Conservation (phyloP, 2,888 invertebrate genomes). For the Heliothis peltigera region DNA sequence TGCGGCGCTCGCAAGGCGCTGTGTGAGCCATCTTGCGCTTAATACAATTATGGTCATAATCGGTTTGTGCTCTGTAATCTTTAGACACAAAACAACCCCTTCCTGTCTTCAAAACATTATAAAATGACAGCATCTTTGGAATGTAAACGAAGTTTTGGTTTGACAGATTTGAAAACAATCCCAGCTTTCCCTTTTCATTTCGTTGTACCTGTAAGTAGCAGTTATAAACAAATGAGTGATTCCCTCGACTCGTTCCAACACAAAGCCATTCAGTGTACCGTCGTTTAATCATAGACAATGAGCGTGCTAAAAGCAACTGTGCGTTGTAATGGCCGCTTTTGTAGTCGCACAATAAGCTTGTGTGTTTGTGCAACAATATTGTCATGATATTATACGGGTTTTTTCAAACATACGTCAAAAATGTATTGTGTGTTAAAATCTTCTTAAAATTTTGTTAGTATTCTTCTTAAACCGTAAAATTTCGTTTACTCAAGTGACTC, state of each 20-base stretch:
- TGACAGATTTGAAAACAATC: conserved; percentile 7
- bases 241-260: conserved; percentile 40
- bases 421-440: conserved; percentile 26
- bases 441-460: too few relatives aligned
- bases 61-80: conserved; percentile 36
- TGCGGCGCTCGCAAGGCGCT: conserved; percentile 16
- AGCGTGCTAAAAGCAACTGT: conserved; percentile 56
- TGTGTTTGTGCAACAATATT: conserved; percentile 57
- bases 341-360: conserved; percentile 48
- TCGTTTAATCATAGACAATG: conserved; percentile 62
- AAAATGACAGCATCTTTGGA: conserved; percentile 2
- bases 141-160: conserved; percentile 6
- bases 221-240: conserved; percentile 44
- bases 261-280: conserved; percentile 51
- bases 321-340: conserved; percentile 52
- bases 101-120: conserved; percentile 7
- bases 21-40: conserved; percentile 30
- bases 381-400: conserved; percentile 50
- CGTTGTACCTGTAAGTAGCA: conserved; percentile 6
- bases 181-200: conserved; percentile 17
- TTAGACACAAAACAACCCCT: conserved; percentile 18
- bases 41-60: conserved; percentile 52
- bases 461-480: background rate
- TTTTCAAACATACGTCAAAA: conserved; percentile 9
- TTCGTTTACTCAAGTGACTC: background rate